Conservation (phyloP, 2,113 vertebrate species). For the Lepus europaeus region DNA sequence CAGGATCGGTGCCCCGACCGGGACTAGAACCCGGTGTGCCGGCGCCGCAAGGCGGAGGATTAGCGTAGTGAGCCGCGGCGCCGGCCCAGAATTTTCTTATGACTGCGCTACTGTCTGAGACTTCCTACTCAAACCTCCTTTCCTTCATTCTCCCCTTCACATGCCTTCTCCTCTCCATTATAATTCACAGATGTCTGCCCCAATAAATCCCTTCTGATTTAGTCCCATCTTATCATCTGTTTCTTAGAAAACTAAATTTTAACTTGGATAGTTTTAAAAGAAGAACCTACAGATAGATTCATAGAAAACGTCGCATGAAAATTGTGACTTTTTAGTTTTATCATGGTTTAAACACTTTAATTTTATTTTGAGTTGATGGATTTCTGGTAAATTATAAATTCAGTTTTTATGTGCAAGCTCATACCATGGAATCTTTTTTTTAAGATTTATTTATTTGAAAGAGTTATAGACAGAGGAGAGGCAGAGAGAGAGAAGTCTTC, state of each 20-base stretch:
- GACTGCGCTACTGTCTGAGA: background rate
- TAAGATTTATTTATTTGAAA: no score
- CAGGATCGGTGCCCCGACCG: no score
- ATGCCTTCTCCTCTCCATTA: background rate
- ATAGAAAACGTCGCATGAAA: slow-evolving; percentile 31
- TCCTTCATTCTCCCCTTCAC: background rate
- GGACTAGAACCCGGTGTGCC: no score
- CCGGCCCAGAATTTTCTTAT: no score
- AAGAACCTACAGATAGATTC: slow-evolving; percentile 13
- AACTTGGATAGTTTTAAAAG: slow-evolving; percentile 15
- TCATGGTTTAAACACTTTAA: slow-evolving; percentile 30
- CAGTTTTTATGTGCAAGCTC: background rate
- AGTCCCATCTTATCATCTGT: slow-evolving; percentile 21
- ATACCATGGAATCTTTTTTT: background rate
- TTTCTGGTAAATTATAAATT: slow-evolving; percentile 8
- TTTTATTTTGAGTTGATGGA: background rate
- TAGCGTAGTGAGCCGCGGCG: no score
- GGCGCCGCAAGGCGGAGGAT: no score
- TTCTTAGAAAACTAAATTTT: slow-evolving; percentile 43
- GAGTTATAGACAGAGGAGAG: no score
- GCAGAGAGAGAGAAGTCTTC: no score
- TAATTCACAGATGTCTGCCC: background rate
- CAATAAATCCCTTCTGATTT: slow-evolving; percentile 1
- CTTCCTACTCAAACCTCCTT: background rate
- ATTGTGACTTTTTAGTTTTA: background rate